Evolutionary conservation across 2,113 vertebrate species (phyloP), one percentile per base, ranked within the genome.

Genomic region (Mandrillus leucophaeus): DNA sequence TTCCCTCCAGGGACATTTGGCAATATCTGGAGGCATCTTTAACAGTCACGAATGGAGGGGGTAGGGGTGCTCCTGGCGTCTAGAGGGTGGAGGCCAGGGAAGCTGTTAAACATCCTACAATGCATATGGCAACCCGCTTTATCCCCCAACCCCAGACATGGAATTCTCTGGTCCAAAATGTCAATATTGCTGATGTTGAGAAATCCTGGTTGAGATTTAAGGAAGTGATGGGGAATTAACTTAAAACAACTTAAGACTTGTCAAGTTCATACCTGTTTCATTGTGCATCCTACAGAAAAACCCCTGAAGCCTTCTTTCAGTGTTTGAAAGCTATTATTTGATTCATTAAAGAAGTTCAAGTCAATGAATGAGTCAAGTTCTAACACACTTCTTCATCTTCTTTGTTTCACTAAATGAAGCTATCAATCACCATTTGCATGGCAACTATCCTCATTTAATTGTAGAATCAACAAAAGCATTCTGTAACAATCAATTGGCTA

Each of bases 121-220:
- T 8, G 0, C 22, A 20, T 3, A 18, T 18, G 16, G 3, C 25
- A 18, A 0, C 3, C 3, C 30, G 10, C 1, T n/a, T 25, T 6
- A 1, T 25, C 1, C 35, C 40, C 2, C 2, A 2, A 18, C 18
- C 3, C 59, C 35, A 45, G 0, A 23, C 68, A 38, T 9, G 57
- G 59, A 6, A 11, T 11, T 16, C 8, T 66, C 66, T 38, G 10
- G 6, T 23, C 20, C 32, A 27, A 68, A 57, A 72, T 35, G 5
- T 32, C 85, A 32, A 16, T 20, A 30, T 17, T 20, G 61, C 38
- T 17, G 27, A 83, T 10, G 61, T 4, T 16, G 79, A 86, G 45
- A 78, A 75, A 81, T 17, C 11, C 27, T 18, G 5, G 1, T 27
- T 11, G 59, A 48, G 76, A 38, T 38, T 57, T 38, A 52, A 82